Evolutionary conservation across 2,797 vertebrate species (phyloP), one percentile per base, ranked within the genome.

Genomic region (Psittacula derbiana): DNA sequence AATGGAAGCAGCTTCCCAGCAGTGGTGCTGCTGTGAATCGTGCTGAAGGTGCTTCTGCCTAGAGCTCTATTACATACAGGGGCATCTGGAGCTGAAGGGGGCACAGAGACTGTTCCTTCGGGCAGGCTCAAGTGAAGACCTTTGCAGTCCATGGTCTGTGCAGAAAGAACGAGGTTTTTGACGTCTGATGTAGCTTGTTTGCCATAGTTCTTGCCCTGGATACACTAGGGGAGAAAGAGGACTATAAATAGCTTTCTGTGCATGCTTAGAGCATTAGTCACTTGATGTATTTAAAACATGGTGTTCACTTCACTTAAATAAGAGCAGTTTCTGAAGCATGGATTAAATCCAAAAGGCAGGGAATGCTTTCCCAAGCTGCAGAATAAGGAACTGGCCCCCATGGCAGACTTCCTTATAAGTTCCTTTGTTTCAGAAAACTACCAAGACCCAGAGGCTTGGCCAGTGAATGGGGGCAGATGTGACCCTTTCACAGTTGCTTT

Each of bases 211-310:
- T 53, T 89, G 85, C 73, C 27, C 84, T 94, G 78, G 30, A 38
- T 93, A 36, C 73, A 31, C 46, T 33, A 24, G 43, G 43, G 85
- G 62, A 86, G 83, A 74, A 95, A 57, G 58, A 64, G 33, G 71
- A 28, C 8, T 84, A 91, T 76, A 92, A 94, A 95, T 94, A 97
- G 58, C 71, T 43, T 84, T 88, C 78, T 52, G 33, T 79, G 82
- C 89, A 4, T 93, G 84, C 90, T 80, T 81, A 16, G 72, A 55
- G 57, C 41, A 13, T 86, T 52, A 92, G 90, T 96, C 88, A 94
- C 85, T 92, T 49, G 67, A 40, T 74, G 62, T 40, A 89, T 92
- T 95, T 85, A 76, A 90, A 90, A 88, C 73, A 75, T 70, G 31
- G 0, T 62, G 74, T 93, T 93, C 82, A n/a, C 65, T 80, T 69